Base-by-base conservation (phyloP, 2,888 invertebrate genomes). In the Torymus texanus region DNA sequence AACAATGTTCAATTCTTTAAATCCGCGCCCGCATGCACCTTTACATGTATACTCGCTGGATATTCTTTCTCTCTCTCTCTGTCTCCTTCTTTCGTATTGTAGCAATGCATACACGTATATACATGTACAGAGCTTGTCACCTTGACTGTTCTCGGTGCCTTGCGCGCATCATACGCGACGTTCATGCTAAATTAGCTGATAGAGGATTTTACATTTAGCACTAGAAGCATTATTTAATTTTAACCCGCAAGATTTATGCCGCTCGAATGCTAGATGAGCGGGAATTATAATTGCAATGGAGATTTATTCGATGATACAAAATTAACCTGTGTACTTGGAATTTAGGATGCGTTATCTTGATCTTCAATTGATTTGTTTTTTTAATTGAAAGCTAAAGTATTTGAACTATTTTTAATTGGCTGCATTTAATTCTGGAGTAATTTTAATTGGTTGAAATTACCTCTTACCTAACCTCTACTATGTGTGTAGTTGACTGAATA, bases 1-100 rank as follows among this genome's bases (percentile, higher is more conserved):
- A 74, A 67, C 66, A 75, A 71, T 71, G 65, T 71, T 71, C 65
- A 53, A 77, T 76, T 76, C 56, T 76, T 58, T 70, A 70, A 76
- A 76, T 70, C 65, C 24, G 41, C 53, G 21, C 51, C 16, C 51
- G 67, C 55, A 16, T 14, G 62, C 41, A 5, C 62, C 55, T 55
- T 2, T 59, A 59, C 16, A 12, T 14, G 41, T 51, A 18, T 12
- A 21, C 18, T 66, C 12, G 14, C 5, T 59, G 51, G 18, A 58
- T 66, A 18, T 11, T 24, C 14, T 67, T 14, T 55, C 2, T 50
- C 11, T 55, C 58, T 50, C 63, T 14, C 24, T 74, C 41, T 66
- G 66, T 51, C 61, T 53, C 58, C 53, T 29, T 59, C n/a, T 14
- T 12, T 14, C 53, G 41, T 41, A 41, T 41, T 41, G 41, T 41